These are phyloP conservation scores for Asbolus verrucosus DNA, from an alignment of 1,140 invertebrate genomes.

Conservation along the genomic window DNA sequence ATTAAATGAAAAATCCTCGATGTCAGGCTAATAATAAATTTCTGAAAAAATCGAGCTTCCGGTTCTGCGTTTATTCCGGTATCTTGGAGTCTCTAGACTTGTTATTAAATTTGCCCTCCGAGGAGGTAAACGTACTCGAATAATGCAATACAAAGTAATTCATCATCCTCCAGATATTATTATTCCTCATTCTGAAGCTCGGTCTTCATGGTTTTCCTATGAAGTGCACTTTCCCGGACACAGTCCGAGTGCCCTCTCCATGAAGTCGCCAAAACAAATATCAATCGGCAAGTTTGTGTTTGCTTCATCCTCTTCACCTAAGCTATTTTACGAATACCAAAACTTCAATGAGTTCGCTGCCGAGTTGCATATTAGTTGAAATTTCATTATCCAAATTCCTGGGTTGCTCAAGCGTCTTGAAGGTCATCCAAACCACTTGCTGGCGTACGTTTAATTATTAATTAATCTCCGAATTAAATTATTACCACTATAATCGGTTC, in stretches of 20 bases:
- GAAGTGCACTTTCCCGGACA: conserved; percentile 13
- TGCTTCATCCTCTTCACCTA: conserved; percentile 18
- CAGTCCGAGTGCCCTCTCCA: conserved; percentile 20
- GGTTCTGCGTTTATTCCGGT: too few relatives aligned
- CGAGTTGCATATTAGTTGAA: conserved; percentile 48
- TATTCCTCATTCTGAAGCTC: not conserved
- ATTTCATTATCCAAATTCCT: conserved; percentile 54
- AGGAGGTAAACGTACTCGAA: conserved; percentile 14
- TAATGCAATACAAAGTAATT: conserved; percentile 20
- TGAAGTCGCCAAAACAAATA: conserved; percentile 28
- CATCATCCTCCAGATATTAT: not conserved
- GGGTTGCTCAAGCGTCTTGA: conserved; percentile 44
- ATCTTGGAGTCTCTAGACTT: conserved; percentile 9
- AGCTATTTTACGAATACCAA: conserved; percentile 45
- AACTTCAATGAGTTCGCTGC: conserved; percentile 47
- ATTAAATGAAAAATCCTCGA: conserved; percentile 16
- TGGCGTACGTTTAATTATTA: conserved; percentile 49
- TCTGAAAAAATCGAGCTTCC: conserved; percentile 24
- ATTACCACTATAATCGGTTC: conserved; percentile 39
- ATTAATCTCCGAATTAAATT: conserved; percentile 50
- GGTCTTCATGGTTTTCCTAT: conserved; percentile 6
- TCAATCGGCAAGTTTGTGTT: conserved; percentile 10
- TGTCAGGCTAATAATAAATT: conserved; percentile 4
- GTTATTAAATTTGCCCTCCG: conserved; percentile 36
- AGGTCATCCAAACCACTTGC: conserved; percentile 52